Percentiles rank a stretch among this genome's conserved stretches.
Evolutionary conservation across 2,888 invertebrate species (phyloP).

Genomic region (Pasiphila rectangulata): DNA sequence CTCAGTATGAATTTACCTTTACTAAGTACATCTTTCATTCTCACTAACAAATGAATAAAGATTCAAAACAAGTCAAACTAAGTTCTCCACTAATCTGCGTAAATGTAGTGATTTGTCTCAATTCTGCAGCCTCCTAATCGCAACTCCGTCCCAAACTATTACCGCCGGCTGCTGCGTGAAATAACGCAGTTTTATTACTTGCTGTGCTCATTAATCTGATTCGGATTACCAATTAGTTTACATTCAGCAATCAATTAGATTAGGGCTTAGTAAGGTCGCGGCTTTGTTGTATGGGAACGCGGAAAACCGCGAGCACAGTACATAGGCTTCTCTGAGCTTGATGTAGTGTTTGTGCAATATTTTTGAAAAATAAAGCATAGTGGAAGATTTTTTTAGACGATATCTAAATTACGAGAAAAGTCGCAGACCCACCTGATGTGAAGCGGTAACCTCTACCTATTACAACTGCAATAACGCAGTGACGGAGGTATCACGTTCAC

Average conservation of each 20-base stretch:
- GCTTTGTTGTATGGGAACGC: not conserved
- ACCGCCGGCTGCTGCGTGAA: constrained; percentile 21
- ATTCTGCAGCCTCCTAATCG: constrained; percentile 13
- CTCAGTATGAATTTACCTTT: too few species aligned
- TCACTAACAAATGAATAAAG: not conserved
- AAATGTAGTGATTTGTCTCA: constrained; percentile 18
- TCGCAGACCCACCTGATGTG: too few species aligned
- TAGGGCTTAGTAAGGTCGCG: constrained; percentile 4
- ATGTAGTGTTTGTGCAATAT: constrained; percentile 2
- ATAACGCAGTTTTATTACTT: constrained; percentile 28
- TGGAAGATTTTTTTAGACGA: too few species aligned
- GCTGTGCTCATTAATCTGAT: constrained; percentile 22
- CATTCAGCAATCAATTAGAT: constrained; percentile 31
- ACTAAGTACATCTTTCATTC: not conserved
- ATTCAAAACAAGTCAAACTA: constrained; percentile 7
- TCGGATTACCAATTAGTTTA: constrained; percentile 31
- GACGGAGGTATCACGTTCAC: too few species aligned
- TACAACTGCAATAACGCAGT: too few species aligned
- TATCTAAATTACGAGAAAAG: too few species aligned
- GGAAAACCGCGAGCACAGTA: too few species aligned
- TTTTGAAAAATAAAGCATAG: too few species aligned
- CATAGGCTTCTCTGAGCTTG: too few species aligned
- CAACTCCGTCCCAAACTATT: not conserved
- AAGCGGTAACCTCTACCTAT: too few species aligned
- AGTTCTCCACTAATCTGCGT: constrained; percentile 12